phyloP scores from a whole-genome alignment of 2,888 invertebrate genomes.

The Boloria euphrosyne region DNA sequence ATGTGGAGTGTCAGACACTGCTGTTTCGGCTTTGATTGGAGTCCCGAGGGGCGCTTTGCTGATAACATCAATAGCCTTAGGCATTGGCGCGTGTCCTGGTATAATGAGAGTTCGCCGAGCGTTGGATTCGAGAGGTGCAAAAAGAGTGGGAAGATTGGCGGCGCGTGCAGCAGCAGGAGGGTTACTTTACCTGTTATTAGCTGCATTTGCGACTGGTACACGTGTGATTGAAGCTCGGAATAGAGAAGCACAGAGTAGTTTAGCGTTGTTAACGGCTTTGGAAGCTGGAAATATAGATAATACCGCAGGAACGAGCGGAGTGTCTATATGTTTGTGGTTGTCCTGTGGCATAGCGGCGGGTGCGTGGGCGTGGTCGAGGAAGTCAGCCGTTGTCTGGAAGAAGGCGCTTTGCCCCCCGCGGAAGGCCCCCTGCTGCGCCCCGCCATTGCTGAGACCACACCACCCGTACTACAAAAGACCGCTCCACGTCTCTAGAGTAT shows the following conservation, averaged over 20 bases:
- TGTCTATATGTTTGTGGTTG: constrained; percentile 83
- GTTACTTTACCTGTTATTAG: constrained; percentile 88
- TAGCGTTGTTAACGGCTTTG: constrained; percentile 76
- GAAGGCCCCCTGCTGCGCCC: constrained; percentile 62
- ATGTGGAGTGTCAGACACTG: constrained; percentile 86
- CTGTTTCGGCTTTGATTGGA: constrained; percentile 84
- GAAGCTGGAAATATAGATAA: constrained; percentile 60
- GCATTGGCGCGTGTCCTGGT: constrained; percentile 88
- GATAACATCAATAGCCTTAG: constrained; percentile 86
- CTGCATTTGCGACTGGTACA: constrained; percentile 87
- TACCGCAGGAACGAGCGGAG: constrained; percentile 60
- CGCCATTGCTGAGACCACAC: constrained; percentile 64
- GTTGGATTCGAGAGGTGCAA: constrained; percentile 81
- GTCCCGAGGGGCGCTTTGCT: constrained; percentile 84
- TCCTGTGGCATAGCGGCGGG: constrained; percentile 85
- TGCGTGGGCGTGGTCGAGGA: constrained; percentile 85
- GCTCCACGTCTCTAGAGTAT: constrained; percentile 72
- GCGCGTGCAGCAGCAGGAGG: constrained; percentile 90
- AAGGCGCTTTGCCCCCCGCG: constrained; percentile 75
- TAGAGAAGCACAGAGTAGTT: constrained; percentile 70
- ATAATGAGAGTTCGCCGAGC: constrained; percentile 87
- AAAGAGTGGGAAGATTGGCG: constrained; percentile 87
- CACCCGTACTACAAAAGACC: constrained; percentile 73
- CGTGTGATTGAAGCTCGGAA: constrained; percentile 83
- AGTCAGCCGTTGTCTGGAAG: constrained; percentile 83